Percentiles rank a stretch among this genome's conserved stretches.
Evolutionary conservation across 2,113 vertebrate genomes (phyloP).

Genomic region (Crotalus viridis): DNA sequence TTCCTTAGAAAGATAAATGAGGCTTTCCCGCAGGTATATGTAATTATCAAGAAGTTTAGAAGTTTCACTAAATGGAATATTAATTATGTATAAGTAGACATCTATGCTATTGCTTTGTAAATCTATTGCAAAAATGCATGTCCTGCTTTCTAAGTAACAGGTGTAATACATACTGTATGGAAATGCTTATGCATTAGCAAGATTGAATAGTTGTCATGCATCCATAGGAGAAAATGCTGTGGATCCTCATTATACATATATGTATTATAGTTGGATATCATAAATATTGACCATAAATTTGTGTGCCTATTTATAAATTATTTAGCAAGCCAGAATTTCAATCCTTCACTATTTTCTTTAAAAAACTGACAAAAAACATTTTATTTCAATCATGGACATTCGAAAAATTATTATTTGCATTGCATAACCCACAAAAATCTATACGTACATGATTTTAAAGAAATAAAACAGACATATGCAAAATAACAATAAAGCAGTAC

Average conservation of each 20-base stretch:
- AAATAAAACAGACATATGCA: not conserved
- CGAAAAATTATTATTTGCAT: not conserved
- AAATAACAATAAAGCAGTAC: not conserved
- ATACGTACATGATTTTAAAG: not conserved
- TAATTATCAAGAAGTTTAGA: not conserved
- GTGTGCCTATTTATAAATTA: not conserved
- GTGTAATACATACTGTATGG: not conserved
- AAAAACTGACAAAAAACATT: slow-evolving; percentile 20
- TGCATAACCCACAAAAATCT: not conserved
- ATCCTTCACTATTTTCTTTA: not conserved
- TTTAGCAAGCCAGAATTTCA: slow-evolving; percentile 5
- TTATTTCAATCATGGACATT: slow-evolving; percentile 3
- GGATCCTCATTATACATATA: not conserved
- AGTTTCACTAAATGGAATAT: not conserved
- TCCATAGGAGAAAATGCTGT: not conserved
- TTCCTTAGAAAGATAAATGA: not conserved
- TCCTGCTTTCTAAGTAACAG: not conserved
- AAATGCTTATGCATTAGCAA: not conserved
- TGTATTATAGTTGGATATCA: not conserved
- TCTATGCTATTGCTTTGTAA: not conserved
- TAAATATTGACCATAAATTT: not conserved
- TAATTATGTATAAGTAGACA: not conserved
- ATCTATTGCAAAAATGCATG: not conserved
- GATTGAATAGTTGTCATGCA: not conserved
- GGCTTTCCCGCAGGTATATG: not conserved